Evolutionary conservation across 2,113 vertebrate species (phyloP), one percentile per base, ranked within the genome.

Genomic region (Solea senegalensis): DNA sequence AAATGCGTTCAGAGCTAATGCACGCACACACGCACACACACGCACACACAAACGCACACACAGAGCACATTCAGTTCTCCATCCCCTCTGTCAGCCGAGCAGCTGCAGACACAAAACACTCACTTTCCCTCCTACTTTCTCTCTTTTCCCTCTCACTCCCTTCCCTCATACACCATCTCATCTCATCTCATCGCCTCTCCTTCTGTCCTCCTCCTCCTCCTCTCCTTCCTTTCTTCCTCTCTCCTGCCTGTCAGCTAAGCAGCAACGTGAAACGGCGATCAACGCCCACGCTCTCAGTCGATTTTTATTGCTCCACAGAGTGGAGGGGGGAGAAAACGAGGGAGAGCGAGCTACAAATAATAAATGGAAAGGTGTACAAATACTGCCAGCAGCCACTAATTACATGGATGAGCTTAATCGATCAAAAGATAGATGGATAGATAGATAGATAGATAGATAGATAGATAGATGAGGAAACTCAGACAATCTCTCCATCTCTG

Each of bases 91-190:
- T 85, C 73, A 75, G 64, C 56, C 5, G 66, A 72, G 72, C 77
- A 86, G 81, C 83, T 86, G 83, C 78, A 82, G 69, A 81, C 49
- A 74, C 69, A 76, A 58, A 76, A 78, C 74, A 40, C 70, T 59
- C 52, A 70, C 64, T 74, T 27, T 80, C 49, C 46, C 63, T 62
- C 67, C 43, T 12, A n/a, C 59, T 12, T 43, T 27, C 58, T 45
- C 46, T 48, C 34, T 27, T 9, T 57, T 11, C n/a, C 40, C 26
- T 28, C 14, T 9, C 41, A 14, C 57, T n/a, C 43, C 50, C 13
- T 39, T 44, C 64, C 53, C 64, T 57, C 48, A 15, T 7, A 1
- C 48, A 28, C 55, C 0, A 46, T 67, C 64, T 72, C 74, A 21
- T 55, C 7, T 7, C 60, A 43, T 77, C 58, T 66, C 60, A 43